A percentile compares a stretch with the other conserved stretches of the same genome.
Evolutionary conservation across 2,888 invertebrate species (phyloP).

Genomic region (Microplitis manilae): DNA sequence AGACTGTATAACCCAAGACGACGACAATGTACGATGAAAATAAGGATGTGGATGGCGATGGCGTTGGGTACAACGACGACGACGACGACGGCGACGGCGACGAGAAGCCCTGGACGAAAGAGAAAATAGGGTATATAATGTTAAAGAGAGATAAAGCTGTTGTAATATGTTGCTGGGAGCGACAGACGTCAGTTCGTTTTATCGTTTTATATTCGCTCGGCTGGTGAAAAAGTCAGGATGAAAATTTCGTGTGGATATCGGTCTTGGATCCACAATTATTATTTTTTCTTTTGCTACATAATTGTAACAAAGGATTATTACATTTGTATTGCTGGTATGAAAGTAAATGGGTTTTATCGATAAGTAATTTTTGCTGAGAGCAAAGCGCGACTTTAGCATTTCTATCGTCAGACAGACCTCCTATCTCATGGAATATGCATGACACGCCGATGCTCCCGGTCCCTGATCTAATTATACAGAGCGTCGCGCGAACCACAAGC

Average conservation of each 20-base stretch:
- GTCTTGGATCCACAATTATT: too few species aligned
- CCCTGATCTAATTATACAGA: slow-evolving; percentile 68
- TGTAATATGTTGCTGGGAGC: slow-evolving; percentile 51
- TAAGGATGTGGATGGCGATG: too few species aligned
- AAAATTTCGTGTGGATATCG: too few species aligned
- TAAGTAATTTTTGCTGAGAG: slow-evolving; percentile 27
- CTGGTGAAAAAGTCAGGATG: not conserved
- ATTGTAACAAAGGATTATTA: not conserved
- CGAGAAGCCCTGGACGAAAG: not conserved
- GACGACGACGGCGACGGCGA: not conserved
- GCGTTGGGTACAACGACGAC: too few species aligned
- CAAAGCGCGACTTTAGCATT: slow-evolving; percentile 15
- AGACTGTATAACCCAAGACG: not conserved
- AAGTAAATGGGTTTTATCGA: slow-evolving; percentile 29
- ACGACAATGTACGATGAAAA: not conserved
- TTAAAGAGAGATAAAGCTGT: slow-evolving; percentile 53
- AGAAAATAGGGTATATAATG: slow-evolving; percentile 13
- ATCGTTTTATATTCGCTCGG: slow-evolving; percentile 45
- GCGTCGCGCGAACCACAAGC: slow-evolving; percentile 60
- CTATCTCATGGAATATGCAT: slow-evolving; percentile 68
- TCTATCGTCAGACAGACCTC: slow-evolving; percentile 38
- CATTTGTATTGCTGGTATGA: not conserved
- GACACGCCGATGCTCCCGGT: slow-evolving; percentile 67
- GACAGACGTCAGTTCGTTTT: slow-evolving; percentile 51
- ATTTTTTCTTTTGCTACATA: not conserved